These are phyloP conservation scores for Choristoneura rosaceana DNA, from an alignment of 2,888 invertebrate genomes.

Conservation along the genomic window DNA sequence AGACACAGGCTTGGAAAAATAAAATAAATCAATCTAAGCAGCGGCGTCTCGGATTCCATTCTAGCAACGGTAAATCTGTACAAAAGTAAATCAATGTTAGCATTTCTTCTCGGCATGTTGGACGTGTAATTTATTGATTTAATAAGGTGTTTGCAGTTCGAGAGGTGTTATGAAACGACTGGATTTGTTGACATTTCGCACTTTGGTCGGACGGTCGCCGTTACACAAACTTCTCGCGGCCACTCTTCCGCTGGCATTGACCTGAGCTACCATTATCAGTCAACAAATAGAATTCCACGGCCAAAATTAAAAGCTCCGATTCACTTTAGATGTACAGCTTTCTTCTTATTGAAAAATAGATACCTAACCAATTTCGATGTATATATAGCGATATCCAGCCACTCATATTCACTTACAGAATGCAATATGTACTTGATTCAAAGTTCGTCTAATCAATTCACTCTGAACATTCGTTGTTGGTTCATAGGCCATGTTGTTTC, in stretches of 20 bases:
- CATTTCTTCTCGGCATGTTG: constrained; percentile 19
- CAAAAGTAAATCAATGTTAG: constrained; percentile 14
- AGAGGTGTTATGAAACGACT: constrained; percentile 40
- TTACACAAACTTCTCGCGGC: constrained; percentile 60
- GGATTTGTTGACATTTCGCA: constrained; percentile 70
- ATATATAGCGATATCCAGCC: no score
- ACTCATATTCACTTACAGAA: no score
- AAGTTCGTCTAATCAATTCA: neutral
- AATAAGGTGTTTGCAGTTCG: constrained; percentile 32
- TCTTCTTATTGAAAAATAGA: neutral
- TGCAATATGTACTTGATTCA: neutral
- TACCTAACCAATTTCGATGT: no score
- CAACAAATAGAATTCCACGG: neutral
- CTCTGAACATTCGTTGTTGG: neutral
- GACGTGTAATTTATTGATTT: constrained; percentile 29
- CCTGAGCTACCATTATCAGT: constrained; percentile 50
- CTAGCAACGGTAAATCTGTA: neutral
- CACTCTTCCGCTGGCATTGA: constrained; percentile 75
- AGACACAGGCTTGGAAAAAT: constrained; percentile 17
- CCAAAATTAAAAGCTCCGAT: constrained; percentile 4
- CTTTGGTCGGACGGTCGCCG: constrained; percentile 61
- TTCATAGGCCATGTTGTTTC: neutral
- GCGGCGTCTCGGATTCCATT: neutral
- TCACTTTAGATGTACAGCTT: neutral
- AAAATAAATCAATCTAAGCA: constrained; percentile 14